Conservation (phyloP, 2,113 vertebrate genomes). For the Montifringilla adamsi region DNA sequence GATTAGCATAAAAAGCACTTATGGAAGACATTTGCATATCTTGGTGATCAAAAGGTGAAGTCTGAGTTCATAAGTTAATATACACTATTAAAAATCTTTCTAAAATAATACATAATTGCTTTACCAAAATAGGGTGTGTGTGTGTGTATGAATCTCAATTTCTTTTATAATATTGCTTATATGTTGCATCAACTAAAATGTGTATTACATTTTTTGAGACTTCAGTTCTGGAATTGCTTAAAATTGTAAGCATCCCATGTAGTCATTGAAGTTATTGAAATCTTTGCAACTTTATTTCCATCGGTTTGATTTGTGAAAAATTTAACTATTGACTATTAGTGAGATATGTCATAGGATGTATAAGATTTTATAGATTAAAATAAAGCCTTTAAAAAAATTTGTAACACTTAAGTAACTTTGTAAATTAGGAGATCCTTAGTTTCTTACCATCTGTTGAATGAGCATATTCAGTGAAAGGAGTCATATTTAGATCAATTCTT, state of each 20-base stretch:
- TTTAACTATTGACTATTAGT: not conserved
- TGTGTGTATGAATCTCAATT: not conserved
- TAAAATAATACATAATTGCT: not conserved
- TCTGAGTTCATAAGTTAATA: not conserved
- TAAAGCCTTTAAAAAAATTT: not conserved
- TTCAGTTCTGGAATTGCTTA: not conserved
- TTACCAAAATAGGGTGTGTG: not conserved
- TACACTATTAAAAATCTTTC: not conserved
- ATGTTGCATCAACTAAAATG: not conserved
- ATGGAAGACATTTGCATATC: constrained; percentile 4
- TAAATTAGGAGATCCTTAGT: not conserved
- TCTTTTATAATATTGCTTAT: not conserved
- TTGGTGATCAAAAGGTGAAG: not conserved
- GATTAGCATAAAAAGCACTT: constrained; percentile 12
- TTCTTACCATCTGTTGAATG: not conserved
- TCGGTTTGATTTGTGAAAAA: not conserved
- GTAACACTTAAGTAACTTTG: not conserved
- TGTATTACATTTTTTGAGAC: not conserved
- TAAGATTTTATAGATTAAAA: not conserved
- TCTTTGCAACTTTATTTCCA: not conserved
- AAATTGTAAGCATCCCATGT: not conserved
- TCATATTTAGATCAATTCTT: not conserved
- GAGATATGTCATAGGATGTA: not conserved
- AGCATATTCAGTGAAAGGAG: not conserved
- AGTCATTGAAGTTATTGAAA: not conserved